Conservation (phyloP, 1,140 invertebrate species). For the Danaus melanippus region DNA sequence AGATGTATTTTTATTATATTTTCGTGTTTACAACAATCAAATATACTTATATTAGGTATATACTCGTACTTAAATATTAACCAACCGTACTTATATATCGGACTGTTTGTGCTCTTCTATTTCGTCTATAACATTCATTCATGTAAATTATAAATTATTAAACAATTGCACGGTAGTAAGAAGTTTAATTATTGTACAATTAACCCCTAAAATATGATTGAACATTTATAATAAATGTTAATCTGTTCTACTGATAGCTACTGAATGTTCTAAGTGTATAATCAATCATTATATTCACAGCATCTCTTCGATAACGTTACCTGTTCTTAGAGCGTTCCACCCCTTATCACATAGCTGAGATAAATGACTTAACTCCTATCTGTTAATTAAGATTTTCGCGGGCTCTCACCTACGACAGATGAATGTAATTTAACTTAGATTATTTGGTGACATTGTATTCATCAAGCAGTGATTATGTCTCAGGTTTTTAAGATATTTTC, state of each 20-base stretch:
- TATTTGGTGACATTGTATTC: constrained; percentile 21
- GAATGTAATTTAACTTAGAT: constrained; percentile 55
- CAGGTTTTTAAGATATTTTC: constrained; percentile 6
- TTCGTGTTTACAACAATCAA: constrained; percentile 28
- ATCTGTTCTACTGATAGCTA: constrained; percentile 6
- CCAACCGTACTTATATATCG: no score
- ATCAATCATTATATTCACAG: constrained; percentile 52
- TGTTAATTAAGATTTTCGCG: constrained; percentile 71
- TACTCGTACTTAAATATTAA: no score
- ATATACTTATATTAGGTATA: constrained; percentile 10
- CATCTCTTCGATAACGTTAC: constrained; percentile 46
- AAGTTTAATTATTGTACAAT: no score
- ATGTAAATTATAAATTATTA: no score
- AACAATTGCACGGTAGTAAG: no score
- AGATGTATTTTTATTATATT: constrained; percentile 53
- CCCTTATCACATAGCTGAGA: constrained; percentile 60
- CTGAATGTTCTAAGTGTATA: constrained; percentile 23
- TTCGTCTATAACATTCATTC: no score
- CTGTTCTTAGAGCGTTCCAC: constrained; percentile 36
- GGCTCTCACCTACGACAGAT: constrained; percentile 57
- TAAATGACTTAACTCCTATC: constrained; percentile 60
- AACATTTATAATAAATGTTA: no score
- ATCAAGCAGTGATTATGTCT: constrained; percentile 18
- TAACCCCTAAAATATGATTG: no score
- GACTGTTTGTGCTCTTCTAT: no score